A percentile compares a stretch with the other conserved stretches of the same genome.
phyloP scores from a whole-genome alignment of 2,797 vertebrate genomes.

The Masticophis lateralis region DNA sequence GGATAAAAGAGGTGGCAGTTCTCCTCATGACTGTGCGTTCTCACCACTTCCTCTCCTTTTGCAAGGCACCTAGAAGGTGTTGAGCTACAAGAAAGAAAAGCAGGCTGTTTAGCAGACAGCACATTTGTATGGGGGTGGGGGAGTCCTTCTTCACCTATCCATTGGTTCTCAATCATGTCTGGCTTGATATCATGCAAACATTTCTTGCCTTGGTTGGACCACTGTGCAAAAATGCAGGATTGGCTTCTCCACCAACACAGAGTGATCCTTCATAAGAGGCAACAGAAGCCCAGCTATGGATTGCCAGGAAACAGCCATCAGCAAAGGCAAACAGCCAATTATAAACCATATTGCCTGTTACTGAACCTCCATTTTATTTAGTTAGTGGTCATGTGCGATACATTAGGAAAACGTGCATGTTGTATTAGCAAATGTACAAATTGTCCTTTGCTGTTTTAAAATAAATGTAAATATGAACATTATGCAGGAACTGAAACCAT shows the following conservation, averaged over 20 bases:
- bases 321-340: background rate
- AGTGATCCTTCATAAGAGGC: background rate
- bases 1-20: background rate
- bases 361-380: background rate
- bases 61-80: background rate
- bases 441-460: background rate
- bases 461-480: constrained; percentile 80
- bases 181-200: background rate
- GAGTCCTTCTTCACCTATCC: background rate
- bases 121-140: background rate
- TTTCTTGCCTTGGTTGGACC: background rate
- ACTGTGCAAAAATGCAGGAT: background rate
- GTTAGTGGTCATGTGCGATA: background rate
- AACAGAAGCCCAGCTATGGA: background rate
- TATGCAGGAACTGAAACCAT: constrained; percentile 92
- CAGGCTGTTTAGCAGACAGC: background rate
- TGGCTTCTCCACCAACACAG: background rate
- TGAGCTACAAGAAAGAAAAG: background rate
- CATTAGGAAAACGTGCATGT: background rate
- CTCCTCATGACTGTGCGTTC: background rate
- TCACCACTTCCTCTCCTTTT: background rate
- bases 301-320: background rate
- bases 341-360: background rate
- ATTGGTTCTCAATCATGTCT: background rate
- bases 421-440: background rate